Base-by-base conservation (phyloP, 92 coral and sea anemone species). In the Phymanthus crucifer region DNA sequence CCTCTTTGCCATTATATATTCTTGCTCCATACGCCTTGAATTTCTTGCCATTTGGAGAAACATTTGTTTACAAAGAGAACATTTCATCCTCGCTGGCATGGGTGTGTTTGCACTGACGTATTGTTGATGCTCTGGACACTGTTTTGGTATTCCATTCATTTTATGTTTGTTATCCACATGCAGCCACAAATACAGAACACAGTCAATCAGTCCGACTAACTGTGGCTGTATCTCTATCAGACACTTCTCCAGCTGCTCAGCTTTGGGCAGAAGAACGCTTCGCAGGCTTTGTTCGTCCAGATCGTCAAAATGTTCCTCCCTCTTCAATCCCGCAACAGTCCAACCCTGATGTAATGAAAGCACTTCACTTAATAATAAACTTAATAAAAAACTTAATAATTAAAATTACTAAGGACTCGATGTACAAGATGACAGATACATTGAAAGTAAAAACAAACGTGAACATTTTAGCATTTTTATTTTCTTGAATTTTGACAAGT, bases 241-340 rank as follows among this genome's bases (percentile, higher is more conserved):
- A 35, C 75, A 74, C 6, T 74, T 16, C 13, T 74, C 78, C 1
- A 74, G 66, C 3, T 8, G 35, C 57, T 73, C 47, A 21, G 77
- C 77, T 73, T 45, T 73, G 2, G 77, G 77, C 35, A 73, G 7
- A n/a, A 73, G 9, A 31, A 73, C 36, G 36, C 45, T 31, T 40
- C 58, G 64, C 17, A 45, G 16, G 26, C 77, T 73, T 47, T 73
- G 14, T 35, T 47, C 77, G 31, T 73, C 77, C 56, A 73, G 31
- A 16, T 47, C 19, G 43, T 40, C 32, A 26, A 45, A 45, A 45
- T 19, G 0, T 23, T 18, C 6, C 0, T 45, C 24, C 6, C 35
- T 40, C 45, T 73, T 31, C 36, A 73, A 24, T n/a, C 45, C 64
- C 2, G 26, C 36, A 21, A 73, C 36, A 17, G 77, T 73, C 58